Evolutionary conservation across 2,888 invertebrate genomes (phyloP), one percentile per base, ranked within the genome.

Genomic region (Zaprionus bogoriensis): DNA sequence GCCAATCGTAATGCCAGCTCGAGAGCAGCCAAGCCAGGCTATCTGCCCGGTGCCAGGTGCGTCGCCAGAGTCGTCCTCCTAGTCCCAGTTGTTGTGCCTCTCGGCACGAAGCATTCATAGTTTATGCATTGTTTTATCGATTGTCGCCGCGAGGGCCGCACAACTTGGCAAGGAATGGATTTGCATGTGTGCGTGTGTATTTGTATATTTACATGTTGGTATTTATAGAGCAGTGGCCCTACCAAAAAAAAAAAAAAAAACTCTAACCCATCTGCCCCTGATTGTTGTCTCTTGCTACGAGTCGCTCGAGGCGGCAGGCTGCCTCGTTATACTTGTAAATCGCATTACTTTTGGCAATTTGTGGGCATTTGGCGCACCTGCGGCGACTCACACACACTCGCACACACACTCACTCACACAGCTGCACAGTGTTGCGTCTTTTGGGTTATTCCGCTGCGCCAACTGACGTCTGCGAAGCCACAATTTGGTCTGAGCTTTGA

Each of bases 81-180:
- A 22, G 48, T 32, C 59, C 25, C 38, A 46, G 62, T 54, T 41
- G 72, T 54, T 60, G 61, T 58, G 51, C 54, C 53, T 54, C 55
- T 68, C 74, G 62, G 54, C 80, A 83, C 80, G 80, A 86, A 86
- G 74, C 72, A 86, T 84, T 77, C 81, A 67, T 74, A 74, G 77
- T 77, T 80, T 77, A 72, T 84, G 79, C 87, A 79, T 89, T 89
- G 89, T 89, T 89, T 89, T 89, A 89, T 89, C 89, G 89, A 89
- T 89, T 89, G 83, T 81, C 72, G 79, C 80, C 66, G 52, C 68
- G 61, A 60, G 64, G 55, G 65, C 60, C 54, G 77, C 67, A 77
- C 77, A 71, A 77, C 67, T 73, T 80, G 67, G 57, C 74, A 74
- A 77, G 67, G 57, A 42, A 52, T 63, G 28, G 52, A 28, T 30